Evolutionary conservation across 2,888 invertebrate species (phyloP), one percentile per base, ranked within the genome.

Genomic region (Acanthopleura granulata): DNA sequence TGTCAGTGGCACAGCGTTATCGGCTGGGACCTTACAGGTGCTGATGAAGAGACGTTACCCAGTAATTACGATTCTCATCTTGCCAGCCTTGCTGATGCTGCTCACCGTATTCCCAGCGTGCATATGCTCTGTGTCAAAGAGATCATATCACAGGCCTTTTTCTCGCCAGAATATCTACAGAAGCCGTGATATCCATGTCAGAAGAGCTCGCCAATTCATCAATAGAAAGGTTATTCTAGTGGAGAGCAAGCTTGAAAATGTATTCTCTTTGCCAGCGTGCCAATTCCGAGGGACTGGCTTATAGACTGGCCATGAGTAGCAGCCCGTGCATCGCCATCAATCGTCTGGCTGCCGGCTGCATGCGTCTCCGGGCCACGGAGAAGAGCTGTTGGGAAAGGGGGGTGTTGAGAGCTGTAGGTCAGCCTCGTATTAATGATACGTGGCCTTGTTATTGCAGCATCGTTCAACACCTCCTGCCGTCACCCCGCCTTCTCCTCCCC

Each of bases 391-490:
- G 29, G 25, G 16, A 27, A 66, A 66, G 29, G 18, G 29, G 25
- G 66, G 66, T 66, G 66, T 22, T 66, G 66, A 66, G 25, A 27
- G 29, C 66, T 66, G 66, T 27, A 66, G 66, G 66, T 66, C 66
- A 66, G 22, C 66, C 25, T 18, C 22, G 66, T 66, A 66, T 27
- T 66, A 66, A 66, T 66, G 66, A 66, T 66, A 66, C 66, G 25
- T 27, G 57, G 57, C 57, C n/a, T 57, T 66, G 66, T 27, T 66
- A 66, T 66, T 66, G 66, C 66, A 66, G 29, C 66, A 66, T 27
- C 29, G 66, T 57, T 57, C 57, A 57, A 57, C 57, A 57, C 57
- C 57, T 57, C 18, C 3, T 57, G n/a, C 57, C 57, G 22, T 57
- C 57, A 57, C 40, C 40, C 40, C 40, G 57, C 57, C 22, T 57